Evolutionary conservation across 2,888 invertebrate species (phyloP).

Genomic region (Blera fallax): DNA sequence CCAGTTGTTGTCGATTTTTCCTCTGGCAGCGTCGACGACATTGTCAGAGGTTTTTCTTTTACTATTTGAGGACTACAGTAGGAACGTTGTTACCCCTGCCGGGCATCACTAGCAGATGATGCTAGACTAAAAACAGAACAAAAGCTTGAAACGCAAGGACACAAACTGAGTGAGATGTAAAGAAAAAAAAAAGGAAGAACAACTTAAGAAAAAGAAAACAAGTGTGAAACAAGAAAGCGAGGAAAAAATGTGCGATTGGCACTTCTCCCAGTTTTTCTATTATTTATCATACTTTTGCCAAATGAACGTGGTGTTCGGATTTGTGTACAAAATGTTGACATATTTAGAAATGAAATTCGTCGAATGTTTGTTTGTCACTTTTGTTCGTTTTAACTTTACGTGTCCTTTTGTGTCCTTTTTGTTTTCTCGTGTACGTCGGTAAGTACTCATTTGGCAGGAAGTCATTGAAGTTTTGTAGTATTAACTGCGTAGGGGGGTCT

Average conservation of each 20-base stretch:
- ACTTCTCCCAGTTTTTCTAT: conserved; percentile 37
- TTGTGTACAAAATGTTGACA: conserved; percentile 39
- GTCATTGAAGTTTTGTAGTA: conserved; percentile 42
- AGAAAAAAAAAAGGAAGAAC: background rate
- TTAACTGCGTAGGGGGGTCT: conserved; percentile 27
- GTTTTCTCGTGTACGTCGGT: background rate
- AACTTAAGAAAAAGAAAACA: conserved; percentile 2
- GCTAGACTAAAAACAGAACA: conserved; percentile 20
- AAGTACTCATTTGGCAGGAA: conserved; percentile 47
- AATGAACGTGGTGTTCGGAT: conserved; percentile 29
- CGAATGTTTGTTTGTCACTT: conserved; percentile 9
- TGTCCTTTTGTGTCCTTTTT: background rate
- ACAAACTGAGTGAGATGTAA: background rate
- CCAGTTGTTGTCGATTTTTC: conserved; percentile 72
- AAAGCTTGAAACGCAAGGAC: conserved; percentile 1
- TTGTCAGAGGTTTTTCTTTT: conserved; percentile 52
- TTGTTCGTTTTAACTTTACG: background rate
- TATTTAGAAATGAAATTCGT: conserved; percentile 20
- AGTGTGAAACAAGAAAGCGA: conserved; percentile 59
- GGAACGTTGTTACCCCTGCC: conserved; percentile 56
- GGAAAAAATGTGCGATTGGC: conserved; percentile 55
- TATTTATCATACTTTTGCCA: conserved; percentile 37
- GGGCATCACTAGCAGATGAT: conserved; percentile 62
- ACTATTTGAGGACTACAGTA: conserved; percentile 24
- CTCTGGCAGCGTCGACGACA: conserved; percentile 63